Percentiles rank a stretch among this genome's conserved stretches.
Conservation (phyloP, 2,797 vertebrate species). For the Sandelia bainsii region DNA sequence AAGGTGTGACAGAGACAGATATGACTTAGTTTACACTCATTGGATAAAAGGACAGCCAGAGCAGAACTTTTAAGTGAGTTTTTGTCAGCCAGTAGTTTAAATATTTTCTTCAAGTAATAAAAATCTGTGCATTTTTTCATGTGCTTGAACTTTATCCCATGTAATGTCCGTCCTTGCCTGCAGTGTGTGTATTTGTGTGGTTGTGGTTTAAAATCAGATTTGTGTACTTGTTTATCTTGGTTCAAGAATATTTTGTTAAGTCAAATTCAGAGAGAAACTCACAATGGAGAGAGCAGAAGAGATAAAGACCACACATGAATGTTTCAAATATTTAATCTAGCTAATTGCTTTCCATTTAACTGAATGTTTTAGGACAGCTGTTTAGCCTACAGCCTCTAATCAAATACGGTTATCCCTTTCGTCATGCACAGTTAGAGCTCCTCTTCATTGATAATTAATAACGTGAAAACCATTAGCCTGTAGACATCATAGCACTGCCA, state of each 20-base stretch:
- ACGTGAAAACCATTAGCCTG: slow-evolving; percentile 46
- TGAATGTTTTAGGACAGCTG: slow-evolving; percentile 48
- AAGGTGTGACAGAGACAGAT: not conserved
- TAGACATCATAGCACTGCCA: slow-evolving; percentile 28
- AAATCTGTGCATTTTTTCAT: not conserved
- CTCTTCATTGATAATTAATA: slow-evolving; percentile 52
- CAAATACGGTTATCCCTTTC: slow-evolving; percentile 41
- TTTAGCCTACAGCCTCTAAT: slow-evolving; percentile 47
- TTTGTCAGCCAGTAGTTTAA: not conserved
- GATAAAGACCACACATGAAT: slow-evolving; percentile 3
- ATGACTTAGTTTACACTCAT: not conserved
- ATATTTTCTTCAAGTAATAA: too few species aligned
- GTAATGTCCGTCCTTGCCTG: slow-evolving; percentile 2
- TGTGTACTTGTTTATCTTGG: slow-evolving; percentile 5
- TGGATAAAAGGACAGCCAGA: not conserved
- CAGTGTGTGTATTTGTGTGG: not conserved
- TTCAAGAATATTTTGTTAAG: slow-evolving; percentile 20
- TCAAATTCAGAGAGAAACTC: slow-evolving; percentile 25
- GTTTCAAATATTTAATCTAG: slow-evolving; percentile 25
- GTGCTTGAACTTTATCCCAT: slow-evolving; percentile 1
- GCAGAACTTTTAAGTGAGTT: not conserved
- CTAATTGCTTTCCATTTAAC: slow-evolving; percentile 44
- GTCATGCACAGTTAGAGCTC: slow-evolving; percentile 43
- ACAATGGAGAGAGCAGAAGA: not conserved
- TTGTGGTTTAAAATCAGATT: not conserved